Base-by-base conservation (phyloP, 2,888 invertebrate species). In the Orthosia cruda region DNA sequence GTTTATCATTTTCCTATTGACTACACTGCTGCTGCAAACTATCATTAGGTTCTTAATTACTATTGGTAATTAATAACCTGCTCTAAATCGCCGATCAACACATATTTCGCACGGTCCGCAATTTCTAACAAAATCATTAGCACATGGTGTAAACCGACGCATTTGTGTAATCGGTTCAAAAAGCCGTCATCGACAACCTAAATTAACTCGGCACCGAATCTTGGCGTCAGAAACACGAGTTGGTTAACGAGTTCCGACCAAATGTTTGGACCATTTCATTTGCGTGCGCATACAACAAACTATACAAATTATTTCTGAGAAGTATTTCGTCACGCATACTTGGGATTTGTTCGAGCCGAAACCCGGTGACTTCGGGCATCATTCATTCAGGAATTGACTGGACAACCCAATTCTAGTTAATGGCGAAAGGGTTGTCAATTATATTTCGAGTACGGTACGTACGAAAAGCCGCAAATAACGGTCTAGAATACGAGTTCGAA, bases 281-380 rank as follows among this genome's bases (percentile, higher is more conserved):
- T 92, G 90, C 90, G 91, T 91, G 89, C 90, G 88, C 89, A 91
- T 91, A 90, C 89, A 87, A 87, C 89, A 89, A 93, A 93, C 92
- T 91, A 93, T 89, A 92, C 93, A 92, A 93, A 93, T 92, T 92
- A 93, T 93, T 92, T 89, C 87, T 86, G 89, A 85, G 89, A 91
- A 92, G 88, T 91, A 91, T 87, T 85, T 87, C 85, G 89, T 89
- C 89, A 90, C 91, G 92, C 93, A 94, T 94, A 90, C 91, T 94
- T 94, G 88, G 90, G 85, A 92, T 92, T 91, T 91, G 91, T 92
- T 92, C 81, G 84, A 83, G 81, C 84, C 77, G 77, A 86, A 86
- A 83, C 81, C 82, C 83, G 87, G 86, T 85, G 89, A 88, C 90
- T 90, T 80, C 83, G 88, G 89, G 86, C 91, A 92, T 92, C 90